Base-by-base conservation (phyloP, 2,888 invertebrate genomes). In the Parnassius orleans region DNA sequence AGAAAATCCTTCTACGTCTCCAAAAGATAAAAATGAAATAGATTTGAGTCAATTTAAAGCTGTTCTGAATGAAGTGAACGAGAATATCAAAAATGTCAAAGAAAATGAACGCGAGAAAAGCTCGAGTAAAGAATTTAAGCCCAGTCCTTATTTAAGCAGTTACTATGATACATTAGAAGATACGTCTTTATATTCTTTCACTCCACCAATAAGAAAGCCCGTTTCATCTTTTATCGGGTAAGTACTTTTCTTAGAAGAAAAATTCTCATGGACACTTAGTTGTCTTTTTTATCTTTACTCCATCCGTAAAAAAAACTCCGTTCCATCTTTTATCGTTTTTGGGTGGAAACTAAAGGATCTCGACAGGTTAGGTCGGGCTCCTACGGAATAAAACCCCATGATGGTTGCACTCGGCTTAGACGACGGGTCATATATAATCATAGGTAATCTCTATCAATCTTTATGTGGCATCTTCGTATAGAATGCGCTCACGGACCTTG, bases 71-170 rank as follows among this genome's bases (percentile, higher is more conserved):
- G 42, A 55, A 14, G 19, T 11, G 11, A 48, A n/a, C n/a, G 55
- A 33, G n/a, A 33, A 50, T 33, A 11, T 9, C 12, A 44, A 24
- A 15, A 42, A 48, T 2, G 1, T 15, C 9, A 47, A 51, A 53
- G 66, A 72, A 42, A 72, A 68, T 12, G 74, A 71, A 44, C 66
- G 64, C 9, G 58, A 59, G 14, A 58, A 59, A n/a, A 9, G 7
- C 1, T 14, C 10, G 2, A 24, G 42, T 11, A 79, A 80, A 15
- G 83, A 84, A 53, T 93, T 93, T 65, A 87, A 82, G 58, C 93
- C 93, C 2, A 93, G 93, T 72, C 91, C 86, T 10, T 92, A 89
- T 69, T 67, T 93, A 43, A 92, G 89, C 14, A 83, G 80, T 47
- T 86, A 85, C 66, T 87, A 87, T 66, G 93, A 87, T 52, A 78